Base-by-base conservation (phyloP, 2,113 vertebrate species). In the Dolichallabes microphthalmus region DNA sequence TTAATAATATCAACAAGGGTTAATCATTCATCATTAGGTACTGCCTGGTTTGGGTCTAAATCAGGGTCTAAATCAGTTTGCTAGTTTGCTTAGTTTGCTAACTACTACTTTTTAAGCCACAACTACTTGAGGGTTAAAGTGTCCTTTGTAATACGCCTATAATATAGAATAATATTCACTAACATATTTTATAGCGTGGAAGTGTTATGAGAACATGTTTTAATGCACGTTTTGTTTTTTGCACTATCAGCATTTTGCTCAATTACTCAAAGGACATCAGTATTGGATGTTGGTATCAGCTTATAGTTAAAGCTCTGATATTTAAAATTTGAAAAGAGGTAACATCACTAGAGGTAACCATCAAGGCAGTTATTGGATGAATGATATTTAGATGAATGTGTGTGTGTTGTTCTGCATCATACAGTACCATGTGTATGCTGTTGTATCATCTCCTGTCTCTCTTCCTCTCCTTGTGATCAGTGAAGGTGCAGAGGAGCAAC, bases 401-500 rank as follows among this genome's bases (percentile, higher is more conserved):
- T 93, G 93, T 94, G 88, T 95, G 90, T 91, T 94, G 93, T 93
- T 92, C 87, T 85, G 83, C 79, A 66, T 30, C 27, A 20, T 78
- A 45, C 45, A 45, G 45, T 45, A 6, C n/a, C 19, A 3, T 58
- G 55, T 78, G 73, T 77, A 39, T 85, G 86, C 52, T 71, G 45
- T 27, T 75, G 25, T 76, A 82, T 92, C 88, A 94, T 92, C 90
- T 94, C 93, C 92, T 89, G 92, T 94, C 94, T 92, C 94, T 92
- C 77, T 58, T 86, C 94, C 93, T 94, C 89, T 92, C 94, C 94
- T 91, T 94, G 89, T 27, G 93, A 93, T 92, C 95, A 98, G 97
- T 97, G 93, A 98, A 97, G 94, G 96, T 98, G 94, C 96, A 98
- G 94, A 95, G 97, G 93, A 98, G 96, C 95, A 93, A 91, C 95